Conservation (phyloP, 2,888 invertebrate species). For the Plagodis pulveraria region DNA sequence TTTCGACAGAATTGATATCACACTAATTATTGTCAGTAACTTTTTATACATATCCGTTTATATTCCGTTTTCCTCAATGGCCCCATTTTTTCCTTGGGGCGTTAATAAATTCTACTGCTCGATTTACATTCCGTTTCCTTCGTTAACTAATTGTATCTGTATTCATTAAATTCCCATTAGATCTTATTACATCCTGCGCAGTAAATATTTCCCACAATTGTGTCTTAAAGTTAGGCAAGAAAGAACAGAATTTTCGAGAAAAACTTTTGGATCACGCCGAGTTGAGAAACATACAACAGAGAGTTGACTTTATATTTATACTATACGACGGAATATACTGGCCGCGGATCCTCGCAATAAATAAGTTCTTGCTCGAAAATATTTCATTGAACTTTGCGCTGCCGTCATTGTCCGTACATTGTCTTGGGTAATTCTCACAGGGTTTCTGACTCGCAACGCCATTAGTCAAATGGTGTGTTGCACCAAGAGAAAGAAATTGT, state of each 20-base stretch:
- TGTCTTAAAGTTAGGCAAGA: conserved; percentile 23
- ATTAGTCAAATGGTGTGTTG: conserved; percentile 61
- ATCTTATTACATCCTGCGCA: conserved; percentile 43
- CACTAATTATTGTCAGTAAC: conserved; percentile 22
- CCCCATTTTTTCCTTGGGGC: conserved; percentile 19
- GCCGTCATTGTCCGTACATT: conserved; percentile 41
- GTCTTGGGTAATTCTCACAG: conserved; percentile 57
- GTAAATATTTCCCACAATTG: conserved; percentile 42
- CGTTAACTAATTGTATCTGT: conserved; percentile 37
- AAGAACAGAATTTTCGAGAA: conserved; percentile 19
- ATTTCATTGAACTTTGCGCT: conserved; percentile 50
- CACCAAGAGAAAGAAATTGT: conserved; percentile 63
- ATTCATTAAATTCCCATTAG: conserved; percentile 36
- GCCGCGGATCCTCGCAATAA: conserved; percentile 19
- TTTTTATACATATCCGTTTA: conserved; percentile 15
- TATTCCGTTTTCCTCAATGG: conserved; percentile 33
- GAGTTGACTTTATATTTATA: conserved; percentile 20
- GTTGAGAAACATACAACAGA: conserved; percentile 11
- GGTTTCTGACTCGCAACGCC: conserved; percentile 50
- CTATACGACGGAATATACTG: conserved; percentile 28
- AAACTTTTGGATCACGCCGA: conserved; percentile 13
- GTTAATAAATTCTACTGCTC: conserved; percentile 39
- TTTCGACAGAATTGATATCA: conserved; percentile 7
- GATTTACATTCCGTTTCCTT: conserved; percentile 50
- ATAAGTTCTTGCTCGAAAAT: conserved; percentile 42